phyloP scores from a whole-genome alignment of 2,888 invertebrate genomes.

The Isotomurus palustris region DNA sequence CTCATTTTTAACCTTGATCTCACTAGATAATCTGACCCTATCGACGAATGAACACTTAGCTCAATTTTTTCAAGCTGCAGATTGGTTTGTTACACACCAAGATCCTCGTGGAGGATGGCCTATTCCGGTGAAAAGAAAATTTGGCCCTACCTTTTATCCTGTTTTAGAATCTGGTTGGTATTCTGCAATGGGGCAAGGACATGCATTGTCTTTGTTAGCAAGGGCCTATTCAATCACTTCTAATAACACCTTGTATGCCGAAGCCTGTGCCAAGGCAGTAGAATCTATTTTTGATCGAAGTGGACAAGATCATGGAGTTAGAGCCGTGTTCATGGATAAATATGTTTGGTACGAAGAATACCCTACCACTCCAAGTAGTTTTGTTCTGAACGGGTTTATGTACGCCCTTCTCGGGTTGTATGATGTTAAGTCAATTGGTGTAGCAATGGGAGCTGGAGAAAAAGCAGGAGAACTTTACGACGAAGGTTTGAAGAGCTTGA shows the following conservation, averaged over 20 bases:
- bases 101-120: slow-evolving; percentile 87
- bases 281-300: slow-evolving; percentile 68
- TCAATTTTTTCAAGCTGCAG: slow-evolving; percentile 86
- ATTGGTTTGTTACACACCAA: slow-evolving; percentile 87
- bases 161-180: slow-evolving; percentile 86
- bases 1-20: slow-evolving; percentile 24
- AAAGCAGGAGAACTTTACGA: slow-evolving; percentile 72
- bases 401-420: slow-evolving; percentile 93
- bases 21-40: slow-evolving; percentile 69
- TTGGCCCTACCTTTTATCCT: slow-evolving; percentile 64
- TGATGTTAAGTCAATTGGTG: slow-evolving; percentile 80
- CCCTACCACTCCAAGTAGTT: slow-evolving; percentile 88
- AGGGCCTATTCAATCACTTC: slow-evolving; percentile 81
- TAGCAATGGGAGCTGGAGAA: slow-evolving; percentile 60
- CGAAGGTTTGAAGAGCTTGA: slow-evolving; percentile 81
- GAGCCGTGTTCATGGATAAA: slow-evolving; percentile 77
- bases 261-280: slow-evolving; percentile 73
- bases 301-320: slow-evolving; percentile 67
- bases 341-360: slow-evolving; percentile 98
- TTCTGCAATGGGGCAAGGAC: slow-evolving; percentile 98
- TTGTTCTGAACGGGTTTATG: slow-evolving; percentile 97
- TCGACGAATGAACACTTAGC: slow-evolving; percentile 79
- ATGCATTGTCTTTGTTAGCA: slow-evolving; percentile 88
- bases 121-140: slow-evolving; percentile 75
- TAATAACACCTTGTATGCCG: slow-evolving; percentile 65